A percentile compares a stretch with the other conserved stretches of the same genome.
These are phyloP conservation scores for Mayetiola destructor DNA, from an alignment of 2,888 invertebrate species.

Conservation along the genomic window DNA sequence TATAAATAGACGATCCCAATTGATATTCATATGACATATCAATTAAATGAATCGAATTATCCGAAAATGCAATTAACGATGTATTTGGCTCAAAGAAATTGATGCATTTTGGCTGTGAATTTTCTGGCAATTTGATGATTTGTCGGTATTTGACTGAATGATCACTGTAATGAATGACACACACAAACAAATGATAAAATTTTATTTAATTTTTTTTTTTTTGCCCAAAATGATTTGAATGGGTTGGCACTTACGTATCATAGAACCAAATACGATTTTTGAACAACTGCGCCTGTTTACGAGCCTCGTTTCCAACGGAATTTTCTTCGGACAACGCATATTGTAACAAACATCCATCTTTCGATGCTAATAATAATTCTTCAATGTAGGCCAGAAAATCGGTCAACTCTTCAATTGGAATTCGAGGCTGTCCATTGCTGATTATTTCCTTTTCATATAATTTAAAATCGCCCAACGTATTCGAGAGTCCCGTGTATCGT, in stretches of 20 bases:
- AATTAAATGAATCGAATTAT: constrained; percentile 24
- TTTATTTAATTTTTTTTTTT: not conserved
- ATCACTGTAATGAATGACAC: constrained; percentile 24
- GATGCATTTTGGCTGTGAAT: constrained; percentile 22
- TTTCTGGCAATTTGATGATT: constrained; percentile 27
- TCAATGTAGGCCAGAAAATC: constrained; percentile 31
- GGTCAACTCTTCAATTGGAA: constrained; percentile 22
- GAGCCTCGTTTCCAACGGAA: constrained; percentile 26
- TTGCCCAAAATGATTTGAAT: not conserved
- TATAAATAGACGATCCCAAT: constrained; percentile 23
- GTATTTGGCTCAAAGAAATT: constrained; percentile 27
- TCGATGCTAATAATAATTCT: constrained; percentile 28
- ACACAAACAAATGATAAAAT: not conserved
- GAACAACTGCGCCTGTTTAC: constrained; percentile 26
- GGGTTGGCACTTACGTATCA: constrained; percentile 28
- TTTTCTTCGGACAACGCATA: constrained; percentile 28
- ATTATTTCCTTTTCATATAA: not conserved
- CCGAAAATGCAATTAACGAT: constrained; percentile 27
- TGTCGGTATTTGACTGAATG: constrained; percentile 31
- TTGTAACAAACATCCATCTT: constrained; percentile 28
- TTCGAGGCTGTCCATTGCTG: not conserved
- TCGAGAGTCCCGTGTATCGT: constrained; percentile 26
- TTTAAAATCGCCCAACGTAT: constrained; percentile 24
- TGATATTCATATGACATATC: constrained; percentile 29
- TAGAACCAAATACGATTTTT: constrained; percentile 28